Conservation (phyloP, 2,888 invertebrate species). For the Pocota personata region DNA sequence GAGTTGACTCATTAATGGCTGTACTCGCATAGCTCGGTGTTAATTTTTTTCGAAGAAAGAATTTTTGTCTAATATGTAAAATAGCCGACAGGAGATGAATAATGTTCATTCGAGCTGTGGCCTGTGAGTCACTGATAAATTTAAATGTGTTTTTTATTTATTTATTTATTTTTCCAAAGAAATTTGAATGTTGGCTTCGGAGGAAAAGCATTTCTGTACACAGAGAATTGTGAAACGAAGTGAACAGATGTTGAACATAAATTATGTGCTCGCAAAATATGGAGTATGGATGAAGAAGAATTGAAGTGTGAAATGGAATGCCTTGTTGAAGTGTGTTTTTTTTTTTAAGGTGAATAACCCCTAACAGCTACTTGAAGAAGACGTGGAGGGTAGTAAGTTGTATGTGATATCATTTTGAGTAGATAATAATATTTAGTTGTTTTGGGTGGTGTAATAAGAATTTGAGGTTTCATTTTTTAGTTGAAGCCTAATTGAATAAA, state of each 20-base stretch:
- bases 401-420: neutral
- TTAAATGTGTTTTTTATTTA: slow-evolving; percentile 40
- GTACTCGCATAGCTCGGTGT: neutral
- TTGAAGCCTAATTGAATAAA: too few species aligned
- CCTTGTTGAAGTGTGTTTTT: slow-evolving; percentile 1
- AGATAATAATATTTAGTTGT: neutral
- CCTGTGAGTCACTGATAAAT: slow-evolving; percentile 54
- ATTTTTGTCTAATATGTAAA: slow-evolving; percentile 35
- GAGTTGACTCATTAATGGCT: slow-evolving; percentile 4
- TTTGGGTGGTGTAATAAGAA: neutral
- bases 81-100: slow-evolving; percentile 32
- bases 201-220: neutral
- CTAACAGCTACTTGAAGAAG: slow-evolving; percentile 21
- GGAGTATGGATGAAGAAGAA: slow-evolving; percentile 32
- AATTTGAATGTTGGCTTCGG: slow-evolving; percentile 15
- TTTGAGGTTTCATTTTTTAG: too few species aligned
- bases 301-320: slow-evolving; percentile 59
- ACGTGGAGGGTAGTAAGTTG: slow-evolving; percentile 4
- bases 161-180: slow-evolving; percentile 29
- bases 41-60: neutral
- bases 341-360: slow-evolving; percentile 58
- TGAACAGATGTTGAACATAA: slow-evolving; percentile 59
- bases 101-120: neutral
- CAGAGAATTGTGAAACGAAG: slow-evolving; percentile 12
- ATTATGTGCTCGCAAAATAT: slow-evolving; percentile 21